These are phyloP conservation scores for Drosophila fungiperda DNA, from an alignment of 2,888 invertebrate species.

Conservation along the genomic window DNA sequence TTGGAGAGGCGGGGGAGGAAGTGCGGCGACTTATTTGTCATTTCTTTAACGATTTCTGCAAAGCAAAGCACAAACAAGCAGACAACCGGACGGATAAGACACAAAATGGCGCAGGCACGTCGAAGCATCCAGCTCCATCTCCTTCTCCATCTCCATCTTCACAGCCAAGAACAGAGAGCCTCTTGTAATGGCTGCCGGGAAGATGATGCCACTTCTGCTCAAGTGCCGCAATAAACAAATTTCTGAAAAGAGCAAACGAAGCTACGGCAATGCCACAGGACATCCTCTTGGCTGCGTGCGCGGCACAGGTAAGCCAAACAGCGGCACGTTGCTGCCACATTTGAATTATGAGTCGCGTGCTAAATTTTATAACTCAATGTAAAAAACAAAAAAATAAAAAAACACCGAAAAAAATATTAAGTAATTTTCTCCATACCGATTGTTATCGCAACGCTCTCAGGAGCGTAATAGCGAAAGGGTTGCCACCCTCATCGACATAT, in stretches of 20 bases:
- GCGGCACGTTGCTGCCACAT: slow-evolving; percentile 27
- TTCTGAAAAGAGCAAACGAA: slow-evolving; percentile 57
- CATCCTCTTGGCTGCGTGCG: slow-evolving; percentile 55
- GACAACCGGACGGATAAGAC: slow-evolving; percentile 43
- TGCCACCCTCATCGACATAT: slow-evolving; percentile 66
- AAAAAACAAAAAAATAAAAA: slow-evolving; percentile 3
- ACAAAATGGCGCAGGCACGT: slow-evolving; percentile 63
- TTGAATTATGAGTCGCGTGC: slow-evolving; percentile 63
- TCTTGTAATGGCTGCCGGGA: slow-evolving; percentile 63
- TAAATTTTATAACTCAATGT: slow-evolving; percentile 61
- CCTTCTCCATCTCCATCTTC: slow-evolving; percentile 22
- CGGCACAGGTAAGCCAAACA: slow-evolving; percentile 39
- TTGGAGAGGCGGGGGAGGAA: slow-evolving; percentile 2
- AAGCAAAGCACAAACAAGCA: slow-evolving; percentile 68
- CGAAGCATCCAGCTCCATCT: slow-evolving; percentile 38
- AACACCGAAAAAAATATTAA: slow-evolving; percentile 59
- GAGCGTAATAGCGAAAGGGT: slow-evolving; percentile 62
- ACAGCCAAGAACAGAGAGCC: slow-evolving; percentile 20
- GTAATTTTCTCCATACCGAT: slow-evolving; percentile 75
- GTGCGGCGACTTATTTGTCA: slow-evolving; percentile 68
- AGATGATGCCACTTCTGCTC: slow-evolving; percentile 80
- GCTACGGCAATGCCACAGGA: slow-evolving; percentile 37
- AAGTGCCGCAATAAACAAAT: slow-evolving; percentile 81
- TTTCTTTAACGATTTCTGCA: slow-evolving; percentile 78
- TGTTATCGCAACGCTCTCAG: slow-evolving; percentile 50